Base-by-base conservation (phyloP, 2,888 invertebrate genomes). In the Platynereis dumerilii region DNA sequence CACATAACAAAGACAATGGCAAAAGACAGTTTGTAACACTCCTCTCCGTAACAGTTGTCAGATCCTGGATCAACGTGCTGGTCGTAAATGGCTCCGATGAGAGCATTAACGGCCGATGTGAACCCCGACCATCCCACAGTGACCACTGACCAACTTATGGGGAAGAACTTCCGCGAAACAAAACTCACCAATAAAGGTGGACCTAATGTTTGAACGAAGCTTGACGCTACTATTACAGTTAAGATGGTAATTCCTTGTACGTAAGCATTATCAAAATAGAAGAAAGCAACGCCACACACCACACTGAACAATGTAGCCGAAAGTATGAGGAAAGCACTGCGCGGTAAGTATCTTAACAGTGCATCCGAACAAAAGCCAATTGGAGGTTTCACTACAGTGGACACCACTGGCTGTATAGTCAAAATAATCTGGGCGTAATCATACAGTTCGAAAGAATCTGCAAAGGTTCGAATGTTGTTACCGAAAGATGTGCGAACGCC, bases 341-440 rank as follows among this genome's bases (percentile, higher is more conserved):
- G 48, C 17, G 48, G 48, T 7, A 48, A 20, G 17, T 48, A 48
- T 22, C 22, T 5, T 7, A 48, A n/a, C 48, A 48, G n/a, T 48
- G 48, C 48, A 48, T 48, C 48, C 17, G 48, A 48, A 22, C 48
- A 48, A 5, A 48, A 22, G 48, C 48, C 48, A 48, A 48, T 48
- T n/a, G 48, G 48, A 3, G 48, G 48, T 22, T 48, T 48, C 3
- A 22, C n/a, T 48, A 48, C 5, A 20, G 48, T 48, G 5, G 48
- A 48, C 5, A 48, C 22, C 7, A 48, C 20, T n/a, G 48, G 48
- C 7, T 20, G 48, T 5, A 48, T 48, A 12, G 48, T 48, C 48
- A 48, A n/a, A 10, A 48, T 48, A 22, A 48, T 48, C 48, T 48
- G 48, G 7, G 48, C 48, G 17, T 48, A 48, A 22, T n/a, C 22